Evolutionary conservation across 2,797 vertebrate genomes (phyloP), one percentile per base, ranked within the genome.

Genomic region (Megaceryle alcyon): DNA sequence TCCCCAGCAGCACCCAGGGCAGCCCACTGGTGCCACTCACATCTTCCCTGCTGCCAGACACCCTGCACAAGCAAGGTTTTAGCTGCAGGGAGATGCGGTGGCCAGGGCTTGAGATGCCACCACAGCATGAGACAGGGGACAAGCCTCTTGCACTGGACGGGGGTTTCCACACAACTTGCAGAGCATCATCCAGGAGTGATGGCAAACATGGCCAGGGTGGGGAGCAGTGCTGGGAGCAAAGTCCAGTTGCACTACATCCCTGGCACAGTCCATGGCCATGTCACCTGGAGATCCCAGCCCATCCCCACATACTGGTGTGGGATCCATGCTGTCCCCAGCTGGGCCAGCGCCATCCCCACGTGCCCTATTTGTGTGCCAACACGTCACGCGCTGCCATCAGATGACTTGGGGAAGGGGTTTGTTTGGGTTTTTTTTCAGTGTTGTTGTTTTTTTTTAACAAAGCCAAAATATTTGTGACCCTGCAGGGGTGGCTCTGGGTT

Each of bases 401-500:
- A 23, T 69, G 72, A 59, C 31, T 56, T 1, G 2, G 7, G 7
- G 5, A 7, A 28, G 33, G 65, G 44, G 43, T 63, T 33, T 23
- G 56, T 57, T 57, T 56, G 29, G 53, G 53, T 17, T 53, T n/a
- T 29, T 31, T 86, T 57, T n/a, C 15, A 25, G 16, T 35, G 56
- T 2, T 71, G 28, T 10, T 79, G 51, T 29, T 17, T n/a, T 54
- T 41, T 75, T 43, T 69, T 59, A 1, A 69, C 48, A 77, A 88
- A 92, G 35, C 28, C 88, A 92, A 96, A 97, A 95, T 86, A 91
- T 94, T 97, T 96, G 31, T 6, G 4, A 80, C 87, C 71, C 25
- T 7, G 3, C 6, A 1, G 71, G 51, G 51, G n/a, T 4, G 4
- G 59, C 44, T 66, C 6, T 10, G 66, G 44, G 72, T 75, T 5